These are phyloP conservation scores for Maniola jurtina DNA, from an alignment of 1,140 invertebrate genomes.

Conservation along the genomic window DNA sequence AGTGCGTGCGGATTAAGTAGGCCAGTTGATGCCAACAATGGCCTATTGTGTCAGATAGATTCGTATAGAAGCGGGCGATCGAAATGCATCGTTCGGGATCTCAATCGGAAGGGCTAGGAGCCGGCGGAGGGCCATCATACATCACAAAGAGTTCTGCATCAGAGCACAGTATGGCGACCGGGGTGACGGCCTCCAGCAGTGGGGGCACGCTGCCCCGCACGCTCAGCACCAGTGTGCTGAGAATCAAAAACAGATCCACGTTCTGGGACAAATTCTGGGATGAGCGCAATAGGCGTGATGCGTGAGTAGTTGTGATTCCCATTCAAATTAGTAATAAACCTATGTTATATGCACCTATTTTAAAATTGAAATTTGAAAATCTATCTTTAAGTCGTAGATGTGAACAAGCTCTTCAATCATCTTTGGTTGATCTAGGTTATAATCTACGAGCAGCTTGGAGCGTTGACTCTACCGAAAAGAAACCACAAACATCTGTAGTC, in stretches of 20 bases:
- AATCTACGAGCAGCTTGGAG: neutral
- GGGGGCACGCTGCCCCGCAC: slow-evolving; percentile 83
- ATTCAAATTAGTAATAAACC: neutral
- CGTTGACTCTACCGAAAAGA: neutral
- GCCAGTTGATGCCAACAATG: slow-evolving; percentile 40
- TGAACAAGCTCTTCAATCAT: neutral
- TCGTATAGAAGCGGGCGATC: slow-evolving; percentile 56
- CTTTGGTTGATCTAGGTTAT: neutral
- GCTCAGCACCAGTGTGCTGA: slow-evolving; percentile 87
- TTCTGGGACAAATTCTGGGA: slow-evolving; percentile 93
- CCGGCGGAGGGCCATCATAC: slow-evolving; percentile 53
- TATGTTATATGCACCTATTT: neutral
- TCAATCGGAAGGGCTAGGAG: slow-evolving; percentile 67
- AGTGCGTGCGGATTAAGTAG: slow-evolving; percentile 1
- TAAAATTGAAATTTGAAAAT: neutral
- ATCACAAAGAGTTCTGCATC: slow-evolving; percentile 73
- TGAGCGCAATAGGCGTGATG: slow-evolving; percentile 82
- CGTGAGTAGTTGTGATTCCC: slow-evolving; percentile 78
- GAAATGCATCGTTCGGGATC: slow-evolving; percentile 79
- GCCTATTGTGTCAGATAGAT: slow-evolving; percentile 51
- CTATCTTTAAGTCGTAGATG: neutral
- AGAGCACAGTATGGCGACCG: slow-evolving; percentile 78
- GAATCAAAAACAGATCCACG: slow-evolving; percentile 84
- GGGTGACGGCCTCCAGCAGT: slow-evolving; percentile 65
- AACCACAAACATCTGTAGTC: too few species aligned